Conservation (phyloP, 2,113 vertebrate species). For the Polypterus senegalus region DNA sequence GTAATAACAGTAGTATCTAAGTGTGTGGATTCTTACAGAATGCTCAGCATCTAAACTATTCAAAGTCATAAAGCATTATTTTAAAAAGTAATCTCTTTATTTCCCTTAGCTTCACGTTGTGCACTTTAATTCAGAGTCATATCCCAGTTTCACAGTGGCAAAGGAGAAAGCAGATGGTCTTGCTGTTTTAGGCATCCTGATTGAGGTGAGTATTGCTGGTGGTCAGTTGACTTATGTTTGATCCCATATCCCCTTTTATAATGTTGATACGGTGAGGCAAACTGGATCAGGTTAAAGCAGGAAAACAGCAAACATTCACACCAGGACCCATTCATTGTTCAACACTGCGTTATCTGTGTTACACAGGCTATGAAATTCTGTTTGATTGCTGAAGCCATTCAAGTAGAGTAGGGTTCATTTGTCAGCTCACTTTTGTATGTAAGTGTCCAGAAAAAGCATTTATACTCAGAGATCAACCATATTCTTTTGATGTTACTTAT, state of each 20-base stretch:
- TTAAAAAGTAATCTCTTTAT: no score
- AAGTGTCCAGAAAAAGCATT: no score
- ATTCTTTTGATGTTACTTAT: no score
- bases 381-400: background rate
- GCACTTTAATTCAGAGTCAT: constrained; percentile 70
- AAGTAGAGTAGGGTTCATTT: no score
- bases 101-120: constrained; percentile 67
- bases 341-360: background rate
- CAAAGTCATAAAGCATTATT: no score
- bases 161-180: constrained; percentile 53
- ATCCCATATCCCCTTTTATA: no score
- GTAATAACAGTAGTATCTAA: no score
- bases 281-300: background rate
- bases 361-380: background rate
- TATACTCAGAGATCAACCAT: no score
- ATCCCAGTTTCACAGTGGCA: constrained; percentile 50
- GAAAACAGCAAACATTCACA: background rate
- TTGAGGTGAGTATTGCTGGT: constrained; percentile 47
- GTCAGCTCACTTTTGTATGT: no score
- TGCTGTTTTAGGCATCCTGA: constrained; percentile 72
- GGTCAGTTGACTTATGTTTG: no score
- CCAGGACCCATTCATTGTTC: background rate
- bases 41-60: no score
- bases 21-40: no score
- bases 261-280: constrained; percentile 19